phyloP scores from a whole-genome alignment of 2,888 invertebrate genomes.

The Gymnocheta viridis region DNA sequence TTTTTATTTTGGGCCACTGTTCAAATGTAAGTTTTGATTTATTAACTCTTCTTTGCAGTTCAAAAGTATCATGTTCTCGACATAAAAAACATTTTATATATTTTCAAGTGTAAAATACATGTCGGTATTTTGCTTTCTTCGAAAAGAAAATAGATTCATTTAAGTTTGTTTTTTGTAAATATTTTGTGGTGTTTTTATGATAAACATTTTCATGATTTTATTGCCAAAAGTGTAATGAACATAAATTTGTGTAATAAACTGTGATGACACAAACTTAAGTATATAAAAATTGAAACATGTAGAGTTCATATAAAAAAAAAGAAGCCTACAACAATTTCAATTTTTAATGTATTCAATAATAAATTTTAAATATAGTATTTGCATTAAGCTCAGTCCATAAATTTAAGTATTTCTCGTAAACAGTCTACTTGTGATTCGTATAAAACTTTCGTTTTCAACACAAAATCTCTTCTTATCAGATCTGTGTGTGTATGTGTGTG shows the following conservation, averaged over 20 bases:
- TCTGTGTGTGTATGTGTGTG: too few relatives aligned
- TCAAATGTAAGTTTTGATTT: background rate
- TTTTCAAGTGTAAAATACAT: background rate
- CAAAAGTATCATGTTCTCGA: background rate
- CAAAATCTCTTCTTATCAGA: background rate
- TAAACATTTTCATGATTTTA: background rate
- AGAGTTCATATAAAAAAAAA: background rate
- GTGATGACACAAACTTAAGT: background rate
- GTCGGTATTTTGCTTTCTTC: background rate
- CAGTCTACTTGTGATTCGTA: background rate
- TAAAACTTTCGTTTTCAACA: background rate
- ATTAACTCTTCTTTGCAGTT: background rate
- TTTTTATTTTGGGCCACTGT: background rate
- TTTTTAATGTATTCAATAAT: background rate
- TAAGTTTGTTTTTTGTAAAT: background rate
- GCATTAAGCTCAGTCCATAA: background rate
- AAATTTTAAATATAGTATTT: background rate
- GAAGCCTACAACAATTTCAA: background rate
- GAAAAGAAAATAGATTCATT: background rate
- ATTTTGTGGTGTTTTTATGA: background rate
- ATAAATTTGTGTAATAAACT: background rate
- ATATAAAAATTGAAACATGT: too few relatives aligned
- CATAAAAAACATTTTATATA: background rate
- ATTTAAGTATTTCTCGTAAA: background rate
- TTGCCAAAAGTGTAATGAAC: too few relatives aligned